A percentile compares a stretch with the other conserved stretches of the same genome.
Evolutionary conservation across 2,797 vertebrate genomes (phyloP).

Genomic region (Microtus agrestis): DNA sequence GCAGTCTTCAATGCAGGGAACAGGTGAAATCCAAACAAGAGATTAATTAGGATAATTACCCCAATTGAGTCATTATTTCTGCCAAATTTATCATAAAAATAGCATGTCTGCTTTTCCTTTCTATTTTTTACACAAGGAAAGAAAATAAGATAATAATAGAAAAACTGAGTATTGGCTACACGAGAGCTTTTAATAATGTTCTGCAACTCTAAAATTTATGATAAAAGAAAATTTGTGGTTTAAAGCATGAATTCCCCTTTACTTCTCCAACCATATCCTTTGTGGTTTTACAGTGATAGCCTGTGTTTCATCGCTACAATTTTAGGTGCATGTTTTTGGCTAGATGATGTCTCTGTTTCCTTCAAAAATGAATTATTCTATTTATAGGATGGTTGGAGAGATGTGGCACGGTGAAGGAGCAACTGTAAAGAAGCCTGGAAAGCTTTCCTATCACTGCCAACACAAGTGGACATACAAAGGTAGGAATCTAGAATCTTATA

Average conservation of each 20-base stretch:
- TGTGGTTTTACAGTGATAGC: constrained; percentile 39
- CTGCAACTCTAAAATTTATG: not conserved
- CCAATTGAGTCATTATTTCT: not conserved
- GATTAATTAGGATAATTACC: not conserved
- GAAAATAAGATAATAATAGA: not conserved
- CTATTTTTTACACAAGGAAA: not conserved
- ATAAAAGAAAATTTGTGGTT: not conserved
- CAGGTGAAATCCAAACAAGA: not conserved
- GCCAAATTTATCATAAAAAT: not conserved
- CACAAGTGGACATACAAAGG: constrained; percentile 33
- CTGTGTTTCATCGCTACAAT: not conserved
- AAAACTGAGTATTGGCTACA: not conserved
- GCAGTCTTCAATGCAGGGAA: not conserved
- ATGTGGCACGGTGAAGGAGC: not conserved
- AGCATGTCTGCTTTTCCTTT: no score
- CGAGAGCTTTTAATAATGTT: not conserved
- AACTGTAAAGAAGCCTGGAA: not conserved
- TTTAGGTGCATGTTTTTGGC: not conserved
- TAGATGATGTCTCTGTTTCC: constrained; percentile 42
- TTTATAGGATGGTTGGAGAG: constrained; percentile 54
- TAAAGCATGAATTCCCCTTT: not conserved
- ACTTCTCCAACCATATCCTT: constrained; percentile 26
- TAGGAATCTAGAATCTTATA: not conserved
- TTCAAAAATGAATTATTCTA: constrained; percentile 38
- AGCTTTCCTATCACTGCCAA: not conserved